Conservation (phyloP, 2,113 vertebrate species). For the Amblyopsis rosae region DNA sequence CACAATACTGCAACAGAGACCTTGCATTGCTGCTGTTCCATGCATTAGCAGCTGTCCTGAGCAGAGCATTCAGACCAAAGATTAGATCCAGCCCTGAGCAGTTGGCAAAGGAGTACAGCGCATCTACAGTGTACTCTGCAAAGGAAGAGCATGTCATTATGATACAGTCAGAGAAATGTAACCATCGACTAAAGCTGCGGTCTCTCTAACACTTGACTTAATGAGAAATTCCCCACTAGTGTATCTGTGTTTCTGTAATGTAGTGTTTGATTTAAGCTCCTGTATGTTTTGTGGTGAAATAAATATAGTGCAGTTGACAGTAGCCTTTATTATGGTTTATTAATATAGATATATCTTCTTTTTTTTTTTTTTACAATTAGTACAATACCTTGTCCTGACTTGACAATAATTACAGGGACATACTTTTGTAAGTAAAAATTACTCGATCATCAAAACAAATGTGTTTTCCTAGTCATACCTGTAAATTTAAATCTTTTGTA, state of each 20-base stretch:
- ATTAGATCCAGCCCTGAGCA: constrained; percentile 86
- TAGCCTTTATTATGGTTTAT: background rate
- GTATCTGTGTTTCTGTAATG: no score
- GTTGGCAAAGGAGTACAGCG: constrained; percentile 83
- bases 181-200: background rate
- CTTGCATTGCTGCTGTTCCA: constrained; percentile 89
- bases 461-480: constrained; percentile 47
- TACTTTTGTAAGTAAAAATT: no score
- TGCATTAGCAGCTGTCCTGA: constrained; percentile 73
- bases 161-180: background rate
- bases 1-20: constrained; percentile 82
- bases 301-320: background rate
- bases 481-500: constrained; percentile 62
- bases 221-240: background rate
- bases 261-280: no score
- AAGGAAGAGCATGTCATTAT: background rate
- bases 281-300: background rate
- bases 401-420: no score
- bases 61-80: constrained; percentile 93
- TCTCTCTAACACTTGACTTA: background rate
- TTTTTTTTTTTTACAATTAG: no score
- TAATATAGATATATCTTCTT: no score
- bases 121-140: constrained; percentile 83
- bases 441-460: background rate
- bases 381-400: no score